Evolutionary conservation across 2,888 invertebrate genomes (phyloP).

Genomic region (Agonum fuliginosum): DNA sequence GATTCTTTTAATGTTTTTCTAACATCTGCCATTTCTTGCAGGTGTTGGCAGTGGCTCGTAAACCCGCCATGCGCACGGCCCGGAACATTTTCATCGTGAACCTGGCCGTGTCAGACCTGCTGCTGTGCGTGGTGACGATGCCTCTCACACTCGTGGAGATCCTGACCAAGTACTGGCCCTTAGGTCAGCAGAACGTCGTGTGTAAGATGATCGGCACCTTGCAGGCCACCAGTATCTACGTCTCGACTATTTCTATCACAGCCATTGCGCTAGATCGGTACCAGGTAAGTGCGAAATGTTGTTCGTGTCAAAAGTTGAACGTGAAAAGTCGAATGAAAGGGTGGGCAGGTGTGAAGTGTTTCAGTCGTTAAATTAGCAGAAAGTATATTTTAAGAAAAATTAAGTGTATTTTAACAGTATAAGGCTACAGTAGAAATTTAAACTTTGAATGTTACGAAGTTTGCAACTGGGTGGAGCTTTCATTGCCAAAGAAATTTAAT

Average conservation of each 20-base stretch:
- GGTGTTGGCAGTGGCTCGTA: constrained; percentile 82
- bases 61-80: constrained; percentile 92
- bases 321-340: too few relatives aligned
- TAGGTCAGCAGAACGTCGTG: constrained; percentile 84
- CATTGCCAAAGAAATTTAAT: too few relatives aligned
- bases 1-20: background rate
- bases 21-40: constrained; percentile 61
- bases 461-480: too few relatives aligned
- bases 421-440: too few relatives aligned
- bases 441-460: too few relatives aligned
- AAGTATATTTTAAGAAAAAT: too few relatives aligned
- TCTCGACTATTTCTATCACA: constrained; percentile 94
- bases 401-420: too few relatives aligned
- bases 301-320: background rate
- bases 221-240: constrained; percentile 93
- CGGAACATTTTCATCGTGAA: constrained; percentile 96
- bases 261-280: constrained; percentile 92
- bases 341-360: too few relatives aligned
- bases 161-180: constrained; percentile 89
- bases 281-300: constrained; percentile 75
- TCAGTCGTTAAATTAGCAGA: background rate
- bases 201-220: constrained; percentile 92
- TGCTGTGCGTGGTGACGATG: constrained; percentile 92
- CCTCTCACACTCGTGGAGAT: constrained; percentile 93
- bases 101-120: constrained; percentile 88